These are phyloP conservation scores for Ammospiza nelsoni DNA, from an alignment of 2,113 vertebrate species.

Conservation along the genomic window DNA sequence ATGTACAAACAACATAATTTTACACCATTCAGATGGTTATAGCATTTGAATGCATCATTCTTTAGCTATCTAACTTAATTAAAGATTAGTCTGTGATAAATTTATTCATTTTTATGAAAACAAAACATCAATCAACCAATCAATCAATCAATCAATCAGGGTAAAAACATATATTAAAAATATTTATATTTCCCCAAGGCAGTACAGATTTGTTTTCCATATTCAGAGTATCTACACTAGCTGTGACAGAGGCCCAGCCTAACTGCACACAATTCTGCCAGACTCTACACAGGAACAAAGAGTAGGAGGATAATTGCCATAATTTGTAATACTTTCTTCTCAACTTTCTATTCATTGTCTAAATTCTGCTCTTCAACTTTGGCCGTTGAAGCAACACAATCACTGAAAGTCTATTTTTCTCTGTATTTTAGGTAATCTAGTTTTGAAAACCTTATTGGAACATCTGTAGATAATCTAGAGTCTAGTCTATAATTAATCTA, in stretches of 20 bases:
- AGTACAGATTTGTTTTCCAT: background rate
- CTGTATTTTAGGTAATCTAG: background rate
- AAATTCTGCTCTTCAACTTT: background rate
- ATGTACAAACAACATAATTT: background rate
- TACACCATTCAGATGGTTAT: background rate
- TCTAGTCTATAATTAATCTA: background rate
- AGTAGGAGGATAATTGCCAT: background rate
- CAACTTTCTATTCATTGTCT: background rate
- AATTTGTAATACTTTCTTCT: background rate
- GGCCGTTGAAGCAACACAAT: background rate
- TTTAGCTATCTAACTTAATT: background rate
- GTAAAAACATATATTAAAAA: background rate
- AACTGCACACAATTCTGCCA: background rate
- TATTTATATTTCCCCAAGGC: background rate
- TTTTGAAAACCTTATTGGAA: background rate
- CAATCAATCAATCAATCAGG: background rate
- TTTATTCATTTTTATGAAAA: background rate
- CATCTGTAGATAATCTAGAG: background rate
- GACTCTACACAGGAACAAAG: background rate
- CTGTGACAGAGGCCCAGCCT: background rate
- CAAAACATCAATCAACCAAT: background rate
- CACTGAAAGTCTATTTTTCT: background rate
- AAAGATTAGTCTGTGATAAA: background rate
- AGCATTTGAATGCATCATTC: background rate
- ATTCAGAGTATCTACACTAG: background rate